A percentile compares a stretch with the other conserved stretches of the same genome.
phyloP scores from a whole-genome alignment of 1,140 invertebrate species.

The Pachyrhynchus sulphureomaculatus region DNA sequence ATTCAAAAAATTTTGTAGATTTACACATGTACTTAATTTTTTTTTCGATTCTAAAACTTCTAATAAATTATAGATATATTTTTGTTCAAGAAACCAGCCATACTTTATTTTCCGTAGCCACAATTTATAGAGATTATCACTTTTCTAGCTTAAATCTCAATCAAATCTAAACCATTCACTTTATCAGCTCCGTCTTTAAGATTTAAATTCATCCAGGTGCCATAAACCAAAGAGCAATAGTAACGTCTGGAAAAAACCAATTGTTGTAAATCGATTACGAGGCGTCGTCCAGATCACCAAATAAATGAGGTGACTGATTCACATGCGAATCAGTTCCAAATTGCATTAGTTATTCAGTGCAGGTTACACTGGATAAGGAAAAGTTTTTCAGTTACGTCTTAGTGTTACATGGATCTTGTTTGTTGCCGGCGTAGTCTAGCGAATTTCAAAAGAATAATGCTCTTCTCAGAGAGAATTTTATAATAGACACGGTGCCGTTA shows the following conservation, averaged over 20 bases:
- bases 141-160: too few species aligned
- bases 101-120: too few species aligned
- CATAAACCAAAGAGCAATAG: background rate
- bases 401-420: slow-evolving; percentile 25
- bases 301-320: slow-evolving; percentile 25
- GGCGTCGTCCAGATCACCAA: slow-evolving; percentile 10
- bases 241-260: background rate
- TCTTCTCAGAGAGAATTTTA: background rate
- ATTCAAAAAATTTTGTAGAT: too few species aligned
- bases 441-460: slow-evolving; percentile 6
- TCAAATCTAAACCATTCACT: too few species aligned
- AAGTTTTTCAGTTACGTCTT: slow-evolving; percentile 30
- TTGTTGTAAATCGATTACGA: slow-evolving; percentile 20
- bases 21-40: too few species aligned
- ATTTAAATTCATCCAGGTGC: background rate
- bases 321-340: slow-evolving; percentile 22
- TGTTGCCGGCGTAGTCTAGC: slow-evolving; percentile 2
- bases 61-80: too few species aligned
- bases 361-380: slow-evolving; percentile 25
- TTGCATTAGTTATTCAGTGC: slow-evolving; percentile 25
- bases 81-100: too few species aligned
- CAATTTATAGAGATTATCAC: too few species aligned
- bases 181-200: too few species aligned
- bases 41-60: too few species aligned
- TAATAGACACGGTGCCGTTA: background rate